Evolutionary conservation across 2,113 vertebrate genomes (phyloP).

Genomic region (rat (Rattus norvegicus)): DNA sequence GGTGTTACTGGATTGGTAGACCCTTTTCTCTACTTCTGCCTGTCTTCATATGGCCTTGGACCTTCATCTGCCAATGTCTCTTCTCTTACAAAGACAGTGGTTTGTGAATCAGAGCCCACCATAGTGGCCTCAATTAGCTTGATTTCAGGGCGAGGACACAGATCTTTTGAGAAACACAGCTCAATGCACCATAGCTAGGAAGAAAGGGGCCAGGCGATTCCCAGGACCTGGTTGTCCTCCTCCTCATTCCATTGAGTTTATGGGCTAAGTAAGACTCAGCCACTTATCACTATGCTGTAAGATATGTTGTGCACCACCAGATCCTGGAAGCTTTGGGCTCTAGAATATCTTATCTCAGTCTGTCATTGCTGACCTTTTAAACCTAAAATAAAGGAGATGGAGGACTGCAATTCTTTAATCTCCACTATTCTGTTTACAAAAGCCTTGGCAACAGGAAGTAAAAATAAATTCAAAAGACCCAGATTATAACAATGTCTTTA

Average conservation of each 20-base stretch:
- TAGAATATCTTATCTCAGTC: background rate
- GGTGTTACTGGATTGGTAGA: background rate
- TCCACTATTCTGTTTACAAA: constrained; percentile 7
- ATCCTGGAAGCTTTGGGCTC: background rate
- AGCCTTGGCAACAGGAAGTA: constrained; percentile 14
- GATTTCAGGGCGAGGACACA: background rate
- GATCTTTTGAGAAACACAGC: background rate
- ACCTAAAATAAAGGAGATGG: constrained; percentile 25
- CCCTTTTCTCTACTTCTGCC: background rate
- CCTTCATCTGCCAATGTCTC: background rate
- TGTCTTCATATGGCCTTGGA: background rate
- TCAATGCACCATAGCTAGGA: background rate
- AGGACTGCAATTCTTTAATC: background rate
- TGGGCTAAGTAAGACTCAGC: background rate
- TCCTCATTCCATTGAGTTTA: background rate
- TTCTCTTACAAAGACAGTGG: background rate
- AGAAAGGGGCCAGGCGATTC: background rate
- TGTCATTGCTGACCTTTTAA: background rate
- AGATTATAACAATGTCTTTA: background rate
- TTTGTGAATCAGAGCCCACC: background rate
- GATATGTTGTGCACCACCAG: background rate
- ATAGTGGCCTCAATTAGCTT: background rate
- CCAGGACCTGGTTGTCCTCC: background rate
- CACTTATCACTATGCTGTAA: background rate
- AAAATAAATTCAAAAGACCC: background rate